Percentiles rank a stretch among this genome's conserved stretches.
These are phyloP conservation scores for Brenthis daphne DNA, from an alignment of 2,888 invertebrate species.

Conservation along the genomic window DNA sequence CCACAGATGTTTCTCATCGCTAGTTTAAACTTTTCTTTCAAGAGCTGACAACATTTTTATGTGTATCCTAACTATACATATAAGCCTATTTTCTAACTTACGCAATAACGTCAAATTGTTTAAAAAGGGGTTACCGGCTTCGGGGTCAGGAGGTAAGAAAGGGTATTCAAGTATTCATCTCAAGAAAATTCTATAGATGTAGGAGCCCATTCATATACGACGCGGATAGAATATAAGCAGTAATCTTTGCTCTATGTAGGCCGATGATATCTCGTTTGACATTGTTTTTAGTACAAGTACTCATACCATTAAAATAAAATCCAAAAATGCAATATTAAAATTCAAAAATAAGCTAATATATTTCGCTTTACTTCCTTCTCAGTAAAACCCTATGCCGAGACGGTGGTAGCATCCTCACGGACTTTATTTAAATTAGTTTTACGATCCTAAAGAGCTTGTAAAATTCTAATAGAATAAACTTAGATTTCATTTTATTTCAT, in stretches of 20 bases:
- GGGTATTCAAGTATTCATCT: conserved; percentile 38
- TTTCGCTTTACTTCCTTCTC: too few species aligned
- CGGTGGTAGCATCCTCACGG: too few species aligned
- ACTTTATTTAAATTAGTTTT: background rate
- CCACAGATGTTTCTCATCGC: background rate
- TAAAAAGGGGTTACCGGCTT: conserved; percentile 30
- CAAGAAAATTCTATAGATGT: conserved; percentile 30
- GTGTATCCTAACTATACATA: background rate
- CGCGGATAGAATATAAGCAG: conserved; percentile 22
- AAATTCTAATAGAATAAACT: too few species aligned
- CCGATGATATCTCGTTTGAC: background rate
- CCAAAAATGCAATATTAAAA: too few species aligned
- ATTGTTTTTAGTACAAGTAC: too few species aligned
- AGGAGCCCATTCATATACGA: conserved; percentile 26
- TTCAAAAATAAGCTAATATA: too few species aligned
- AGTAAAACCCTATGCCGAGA: too few species aligned
- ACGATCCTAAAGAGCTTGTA: background rate
- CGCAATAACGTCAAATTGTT: conserved; percentile 26
- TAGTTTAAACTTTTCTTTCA: background rate
- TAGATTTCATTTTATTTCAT: too few species aligned
- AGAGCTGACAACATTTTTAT: background rate
- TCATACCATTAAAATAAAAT: too few species aligned
- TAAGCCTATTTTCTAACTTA: conserved; percentile 8
- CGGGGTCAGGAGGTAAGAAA: conserved; percentile 36
- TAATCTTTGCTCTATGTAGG: background rate